Base-by-base conservation (phyloP, 2,797 vertebrate genomes). In the Rhodeus uyekii region DNA sequence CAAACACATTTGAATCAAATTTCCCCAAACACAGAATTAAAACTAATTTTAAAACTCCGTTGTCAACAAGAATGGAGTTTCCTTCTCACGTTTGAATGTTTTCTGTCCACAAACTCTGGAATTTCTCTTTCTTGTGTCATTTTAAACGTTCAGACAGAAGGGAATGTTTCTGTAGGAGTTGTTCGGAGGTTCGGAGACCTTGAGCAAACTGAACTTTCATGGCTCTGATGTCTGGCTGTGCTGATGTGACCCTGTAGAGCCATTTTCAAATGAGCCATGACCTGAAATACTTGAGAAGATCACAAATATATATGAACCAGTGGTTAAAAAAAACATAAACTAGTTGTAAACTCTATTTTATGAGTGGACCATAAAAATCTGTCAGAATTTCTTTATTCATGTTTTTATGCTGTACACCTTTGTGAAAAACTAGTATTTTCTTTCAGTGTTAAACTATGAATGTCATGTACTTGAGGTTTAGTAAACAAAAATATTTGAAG, bases 91-190 rank as follows among this genome's bases (percentile, higher is more conserved):
- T 34, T 10, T 48, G 55, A 71, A 8, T 22, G 22, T 46, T 34
- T 58, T 24, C 32, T 67, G 22, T 24, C 16, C 90, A 88, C 80
- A 14, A 53, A 60, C 89, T 93, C 93, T 91, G 92, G 90, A 92
- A 94, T 94, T 93, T 94, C 92, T 91, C 93, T 89, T 80, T 89
- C 91, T 87, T 80, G 75, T 36, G 92, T 83, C 89, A 94, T 89
- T 85, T 63, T 39, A 44, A 60, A 53, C 50, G 32, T 69, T 39
- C n/a, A 22, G 36, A 60, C 29, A 46, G 50, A 42, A 29, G 9
- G 10, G 39, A 61, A 60, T 19, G 29, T n/a, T 13, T 55, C 19
- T 24, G 19, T n/a, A n/a, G 22, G 13, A 18, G 39, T 24, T 55
- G 12, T 29, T 44, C n/a, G n/a, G 19, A 19, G 1, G 24, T 72